Base-by-base conservation (phyloP, 2,113 vertebrate genomes). In the Leptobrachium leishanense region DNA sequence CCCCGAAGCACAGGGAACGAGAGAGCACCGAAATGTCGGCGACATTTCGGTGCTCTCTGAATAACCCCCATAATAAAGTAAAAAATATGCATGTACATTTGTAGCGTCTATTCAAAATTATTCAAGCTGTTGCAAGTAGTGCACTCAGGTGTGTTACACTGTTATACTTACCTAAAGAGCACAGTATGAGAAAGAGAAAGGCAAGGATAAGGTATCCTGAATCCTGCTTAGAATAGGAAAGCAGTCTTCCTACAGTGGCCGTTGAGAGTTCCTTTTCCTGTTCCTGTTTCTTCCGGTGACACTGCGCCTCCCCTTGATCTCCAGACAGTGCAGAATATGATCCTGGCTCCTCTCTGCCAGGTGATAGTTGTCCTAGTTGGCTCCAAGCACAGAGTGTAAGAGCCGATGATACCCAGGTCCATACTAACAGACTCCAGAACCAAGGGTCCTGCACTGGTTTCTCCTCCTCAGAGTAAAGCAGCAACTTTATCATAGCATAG, bases 221-320 rank as follows among this genome's bases (percentile, higher is more conserved):
- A 15, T 99, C 96, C 0, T 95, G 90, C 75, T 88, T 96, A 81
- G 94, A 96, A 88, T 96, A 98, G n/a, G 89, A 87, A 70, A 99
- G 87, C 76, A 99, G 89, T 46, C 95, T 96, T 59, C 94, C 92
- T 82, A 98, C 85, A 0, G 96, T 98, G 70, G 95, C 94, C 59
- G 94, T 89, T 0, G 97, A 95, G 0, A 88, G 84, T 59, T 90
- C 82, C 73, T 88, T 87, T 1, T 87, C 68, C 2, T 85, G 86
- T 12, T 74, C 81, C 77, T 6, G 79, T 0, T 64, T 55, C 2
- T 80, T 78, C 0, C 74, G 65, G 0, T 79, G 20, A 0, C 85
- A 84, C 0, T 83, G 85, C 39, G 44, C 80, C 54, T 85, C 89
- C 62, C 89, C 86, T 0, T 53, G 90, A 73, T 90, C 87, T 0